These are phyloP conservation scores for Lasioglossum figueresi DNA, from an alignment of 2,888 invertebrate genomes.

Conservation along the genomic window DNA sequence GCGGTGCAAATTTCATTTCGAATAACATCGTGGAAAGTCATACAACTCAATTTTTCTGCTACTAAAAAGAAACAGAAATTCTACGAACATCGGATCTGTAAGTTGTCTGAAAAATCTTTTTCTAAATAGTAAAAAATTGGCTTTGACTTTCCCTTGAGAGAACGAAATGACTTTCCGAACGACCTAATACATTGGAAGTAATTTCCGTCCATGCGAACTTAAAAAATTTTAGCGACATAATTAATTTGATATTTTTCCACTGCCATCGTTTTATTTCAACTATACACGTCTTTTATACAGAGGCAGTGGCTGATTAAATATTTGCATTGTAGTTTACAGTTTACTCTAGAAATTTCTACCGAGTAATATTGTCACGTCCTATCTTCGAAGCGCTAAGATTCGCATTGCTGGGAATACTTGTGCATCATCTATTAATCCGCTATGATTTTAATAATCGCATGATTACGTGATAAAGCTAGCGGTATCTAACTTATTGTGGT, in stretches of 20 bases:
- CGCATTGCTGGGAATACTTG: not conserved
- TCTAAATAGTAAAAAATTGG: too few species aligned
- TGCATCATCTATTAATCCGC: not conserved
- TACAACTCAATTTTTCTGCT: too few species aligned
- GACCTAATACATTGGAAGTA: slow-evolving; percentile 23
- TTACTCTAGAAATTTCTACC: slow-evolving; percentile 60
- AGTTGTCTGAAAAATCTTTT: too few species aligned
- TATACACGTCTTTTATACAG: slow-evolving; percentile 27
- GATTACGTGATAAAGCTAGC: not conserved
- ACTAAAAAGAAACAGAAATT: too few species aligned
- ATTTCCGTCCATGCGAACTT: slow-evolving; percentile 60
- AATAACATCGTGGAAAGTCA: too few species aligned
- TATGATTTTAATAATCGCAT: not conserved
- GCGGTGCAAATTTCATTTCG: too few species aligned
- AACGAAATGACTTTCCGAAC: too few species aligned
- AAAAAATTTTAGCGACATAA: slow-evolving; percentile 37
- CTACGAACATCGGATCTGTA: too few species aligned
- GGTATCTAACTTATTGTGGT: not conserved
- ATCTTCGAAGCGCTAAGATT: not conserved
- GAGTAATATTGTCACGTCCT: slow-evolving; percentile 38
- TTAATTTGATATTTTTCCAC: slow-evolving; percentile 38
- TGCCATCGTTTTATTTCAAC: slow-evolving; percentile 46
- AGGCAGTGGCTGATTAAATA: slow-evolving; percentile 36
- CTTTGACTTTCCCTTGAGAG: too few species aligned
- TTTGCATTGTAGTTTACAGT: slow-evolving; percentile 38